Base-by-base conservation (phyloP, 2,888 invertebrate genomes). In the Linyphia triangularis region DNA sequence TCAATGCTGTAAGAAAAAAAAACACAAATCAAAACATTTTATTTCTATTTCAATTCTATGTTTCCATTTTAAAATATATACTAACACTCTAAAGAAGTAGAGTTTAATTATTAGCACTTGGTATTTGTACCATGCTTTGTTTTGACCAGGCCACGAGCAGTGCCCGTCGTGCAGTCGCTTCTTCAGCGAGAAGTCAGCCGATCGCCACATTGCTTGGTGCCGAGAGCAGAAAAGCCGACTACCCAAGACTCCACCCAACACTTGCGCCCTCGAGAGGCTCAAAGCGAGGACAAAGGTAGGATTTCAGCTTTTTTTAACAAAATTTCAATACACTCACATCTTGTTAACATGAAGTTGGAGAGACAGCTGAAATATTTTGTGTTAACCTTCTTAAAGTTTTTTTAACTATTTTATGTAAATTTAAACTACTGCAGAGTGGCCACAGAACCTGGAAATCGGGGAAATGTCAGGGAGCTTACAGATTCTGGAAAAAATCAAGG, bases 191-290 rank as follows among this genome's bases (percentile, higher is more conserved):
- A 96, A 96, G 91, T 97, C 99, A 0, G 99, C 96, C 92, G 98
- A 98, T 91, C 95, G 99, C 2, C 99, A 99, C 93, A 97, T 99
- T 84, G 96, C 96, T 90, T 99, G 98, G 96, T 99, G 99, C 93
- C 96, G 95, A 92, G 88, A 88, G 33, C 94, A 94, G 90, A 93
- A 93, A 88, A 92, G 93, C 75, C 91, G 94, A n/a, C 91, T 93
- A 37, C 91, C 91, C 94, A 90, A 91, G 69, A 90, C 90, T 77
- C 91, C 91, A 0, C 91, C 92, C 6, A 90, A 90, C 79, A 91
- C 92, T 88, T 69, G 85, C 37, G 97, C 97, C n/a, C 96, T 96
- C 92, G 96, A 96, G 92, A 94, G 97, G 37, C 94, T 97, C 83
- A 96, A 96, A 91, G 96, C 97, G 13, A 94, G 97, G 90, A 96